Evolutionary conservation across 2,797 vertebrate genomes (phyloP).

Genomic region (Eidolon dupreanum): DNA sequence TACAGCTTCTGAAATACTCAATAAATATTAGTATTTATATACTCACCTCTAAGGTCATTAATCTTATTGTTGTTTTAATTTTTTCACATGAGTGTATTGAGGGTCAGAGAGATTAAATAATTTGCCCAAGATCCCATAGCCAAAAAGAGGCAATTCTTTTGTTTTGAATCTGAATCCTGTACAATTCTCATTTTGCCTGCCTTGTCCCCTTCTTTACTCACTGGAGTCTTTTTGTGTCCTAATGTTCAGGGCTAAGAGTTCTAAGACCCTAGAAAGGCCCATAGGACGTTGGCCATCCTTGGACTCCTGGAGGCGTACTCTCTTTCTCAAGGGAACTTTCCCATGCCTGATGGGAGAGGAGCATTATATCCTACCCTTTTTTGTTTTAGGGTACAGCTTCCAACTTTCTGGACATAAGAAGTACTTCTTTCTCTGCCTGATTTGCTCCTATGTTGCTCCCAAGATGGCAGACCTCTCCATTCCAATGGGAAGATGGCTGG

Average conservation of each 20-base stretch:
- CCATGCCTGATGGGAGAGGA: not conserved
- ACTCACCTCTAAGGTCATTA: not conserved
- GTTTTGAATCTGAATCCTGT: not conserved
- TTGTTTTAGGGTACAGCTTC: not conserved
- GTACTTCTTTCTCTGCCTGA: not conserved
- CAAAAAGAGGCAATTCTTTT: not conserved
- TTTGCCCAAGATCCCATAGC: not conserved
- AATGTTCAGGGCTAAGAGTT: not conserved
- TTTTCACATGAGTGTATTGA: not conserved
- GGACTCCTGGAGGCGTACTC: not conserved
- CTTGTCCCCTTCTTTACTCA: not conserved
- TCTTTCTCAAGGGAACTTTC: not conserved
- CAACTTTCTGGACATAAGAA: not conserved
- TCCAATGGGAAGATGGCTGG: not conserved
- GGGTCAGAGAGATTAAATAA: not conserved
- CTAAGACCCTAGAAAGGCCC: not conserved
- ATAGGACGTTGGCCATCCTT: not conserved
- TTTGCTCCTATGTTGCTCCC: not conserved
- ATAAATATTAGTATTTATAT: not conserved
- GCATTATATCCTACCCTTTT: not conserved
- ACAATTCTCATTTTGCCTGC: not conserved
- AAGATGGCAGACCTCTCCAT: not conserved
- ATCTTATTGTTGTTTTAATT: not conserved
- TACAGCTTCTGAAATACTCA: not conserved
- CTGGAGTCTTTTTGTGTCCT: not conserved